Evolutionary conservation across 53 echinoderm and acorn worm species (phyloP).

Genomic region (Paelopatides confundens): DNA sequence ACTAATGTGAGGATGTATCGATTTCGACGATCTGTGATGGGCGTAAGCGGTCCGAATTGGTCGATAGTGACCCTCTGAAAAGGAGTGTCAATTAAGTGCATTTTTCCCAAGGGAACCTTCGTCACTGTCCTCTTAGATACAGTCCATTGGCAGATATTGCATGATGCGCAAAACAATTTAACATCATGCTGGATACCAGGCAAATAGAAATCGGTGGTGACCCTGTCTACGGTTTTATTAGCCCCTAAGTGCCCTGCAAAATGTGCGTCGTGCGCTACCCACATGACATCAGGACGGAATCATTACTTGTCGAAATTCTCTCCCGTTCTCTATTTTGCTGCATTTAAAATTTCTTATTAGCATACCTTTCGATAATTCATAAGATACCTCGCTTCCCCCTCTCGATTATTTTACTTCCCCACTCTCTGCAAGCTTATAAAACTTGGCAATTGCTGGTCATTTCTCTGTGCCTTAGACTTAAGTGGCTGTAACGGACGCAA

Average conservation of each 20-base stretch:
- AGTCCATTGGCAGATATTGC: background rate
- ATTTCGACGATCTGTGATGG: background rate
- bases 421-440: background rate
- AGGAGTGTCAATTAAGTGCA: conserved; percentile 10
- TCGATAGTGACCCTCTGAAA: background rate
- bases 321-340: background rate
- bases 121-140: background rate
- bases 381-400: background rate
- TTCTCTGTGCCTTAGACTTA: background rate
- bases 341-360: background rate
- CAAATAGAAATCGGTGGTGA: background rate
- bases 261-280: background rate
- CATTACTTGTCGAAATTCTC: background rate
- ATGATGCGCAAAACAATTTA: background rate
- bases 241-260: background rate
- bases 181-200: conserved; percentile 15
- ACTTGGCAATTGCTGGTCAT: background rate
- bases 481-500: background rate
- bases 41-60: background rate
- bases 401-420: background rate
- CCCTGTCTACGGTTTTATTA: background rate
- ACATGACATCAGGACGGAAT: background rate
- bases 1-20: background rate
- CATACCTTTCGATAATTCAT: background rate
- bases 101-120: background rate